Percentiles rank a stretch among this genome's conserved stretches.
Conservation (phyloP, 2,113 vertebrate species). For the Anarhynchus alexandrinus region DNA sequence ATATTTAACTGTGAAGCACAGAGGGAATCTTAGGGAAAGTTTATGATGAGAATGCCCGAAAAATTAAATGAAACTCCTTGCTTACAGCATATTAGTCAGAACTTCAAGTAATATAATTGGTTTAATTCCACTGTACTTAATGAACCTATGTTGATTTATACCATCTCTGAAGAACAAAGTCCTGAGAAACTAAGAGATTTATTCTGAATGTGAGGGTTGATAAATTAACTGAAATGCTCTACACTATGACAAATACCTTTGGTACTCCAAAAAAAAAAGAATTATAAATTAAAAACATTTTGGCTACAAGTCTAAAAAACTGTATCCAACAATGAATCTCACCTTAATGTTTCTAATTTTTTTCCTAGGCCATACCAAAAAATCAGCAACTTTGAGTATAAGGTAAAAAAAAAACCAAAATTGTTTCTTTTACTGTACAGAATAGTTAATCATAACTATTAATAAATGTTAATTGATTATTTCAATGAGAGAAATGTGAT, state of each 20-base stretch:
- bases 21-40: neutral
- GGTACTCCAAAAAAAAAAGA: neutral
- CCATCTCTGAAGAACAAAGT: neutral
- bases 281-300: neutral
- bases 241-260: neutral
- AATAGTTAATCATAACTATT: neutral
- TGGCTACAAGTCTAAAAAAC: neutral
- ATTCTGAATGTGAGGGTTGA: neutral
- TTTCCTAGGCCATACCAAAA: neutral
- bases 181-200: neutral
- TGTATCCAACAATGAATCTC: neutral
- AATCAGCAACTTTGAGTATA: neutral
- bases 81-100: neutral
- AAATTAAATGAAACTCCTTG: neutral
- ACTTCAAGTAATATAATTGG: neutral
- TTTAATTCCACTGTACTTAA: neutral
- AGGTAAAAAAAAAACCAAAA: neutral
- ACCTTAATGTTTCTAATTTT: neutral
- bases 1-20: neutral
- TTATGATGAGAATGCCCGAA: neutral
- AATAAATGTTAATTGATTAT: neutral
- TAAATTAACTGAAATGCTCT: neutral
- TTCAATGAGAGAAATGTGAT: neutral
- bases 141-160: neutral
- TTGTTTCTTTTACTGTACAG: neutral